Evolutionary conservation across 2,888 invertebrate species (phyloP).

Genomic region (Boloria euphrosyne): DNA sequence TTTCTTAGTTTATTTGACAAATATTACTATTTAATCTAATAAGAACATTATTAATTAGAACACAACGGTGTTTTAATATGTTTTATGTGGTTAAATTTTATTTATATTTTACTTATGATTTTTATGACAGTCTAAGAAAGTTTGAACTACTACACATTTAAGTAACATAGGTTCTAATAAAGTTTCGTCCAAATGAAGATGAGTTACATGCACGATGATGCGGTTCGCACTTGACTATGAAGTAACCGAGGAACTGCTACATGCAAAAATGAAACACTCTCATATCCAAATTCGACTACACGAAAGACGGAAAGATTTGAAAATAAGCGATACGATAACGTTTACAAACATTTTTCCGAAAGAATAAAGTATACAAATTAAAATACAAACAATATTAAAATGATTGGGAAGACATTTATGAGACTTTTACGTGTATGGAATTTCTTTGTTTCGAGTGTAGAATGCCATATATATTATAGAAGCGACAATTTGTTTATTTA

Average conservation of each 20-base stretch:
- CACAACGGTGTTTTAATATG: not conserved
- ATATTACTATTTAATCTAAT: conserved; percentile 17
- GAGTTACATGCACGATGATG: conserved; percentile 67
- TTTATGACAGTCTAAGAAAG: conserved; percentile 8
- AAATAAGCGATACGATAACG: conserved; percentile 45
- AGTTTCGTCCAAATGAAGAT: conserved; percentile 49
- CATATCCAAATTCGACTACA: conserved; percentile 41
- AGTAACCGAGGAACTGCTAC: conserved; percentile 41
- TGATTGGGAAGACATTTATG: conserved; percentile 57
- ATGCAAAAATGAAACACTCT: conserved; percentile 48
- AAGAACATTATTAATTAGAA: conserved; percentile 2
- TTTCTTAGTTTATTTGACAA: conserved; percentile 4
- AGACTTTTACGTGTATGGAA: conserved; percentile 54
- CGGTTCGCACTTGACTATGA: conserved; percentile 60
- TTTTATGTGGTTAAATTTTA: not conserved
- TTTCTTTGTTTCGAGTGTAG: conserved; percentile 49
- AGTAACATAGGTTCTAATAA: conserved; percentile 43
- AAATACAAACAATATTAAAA: conserved; percentile 51
- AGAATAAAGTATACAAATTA: conserved; percentile 52
- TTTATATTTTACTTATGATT: conserved; percentile 1
- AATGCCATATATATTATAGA: conserved; percentile 51
- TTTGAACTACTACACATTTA: conserved; percentile 25
- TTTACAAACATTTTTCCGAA: conserved; percentile 32
- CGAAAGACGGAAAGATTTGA: conserved; percentile 44
- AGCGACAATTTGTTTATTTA: conserved; percentile 49